phyloP scores from a whole-genome alignment of 2,113 vertebrate genomes.

The Dasyprocta punctata region DNA sequence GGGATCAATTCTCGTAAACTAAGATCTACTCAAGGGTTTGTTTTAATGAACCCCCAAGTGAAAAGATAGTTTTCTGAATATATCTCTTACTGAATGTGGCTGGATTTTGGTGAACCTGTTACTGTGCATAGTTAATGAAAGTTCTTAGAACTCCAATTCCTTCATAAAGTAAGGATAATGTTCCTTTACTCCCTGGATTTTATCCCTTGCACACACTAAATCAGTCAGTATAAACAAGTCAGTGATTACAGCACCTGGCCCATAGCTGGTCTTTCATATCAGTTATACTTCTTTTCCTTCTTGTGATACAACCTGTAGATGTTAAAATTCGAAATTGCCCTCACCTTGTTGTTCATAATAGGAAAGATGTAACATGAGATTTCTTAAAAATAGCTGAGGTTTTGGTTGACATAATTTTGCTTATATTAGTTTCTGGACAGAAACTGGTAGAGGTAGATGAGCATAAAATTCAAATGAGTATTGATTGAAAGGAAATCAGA shows the following conservation, averaged over 20 bases:
- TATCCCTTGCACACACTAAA: not conserved
- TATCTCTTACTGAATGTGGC: not conserved
- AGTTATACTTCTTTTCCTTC: not conserved
- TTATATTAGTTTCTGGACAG: not conserved
- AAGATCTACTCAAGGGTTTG: not conserved
- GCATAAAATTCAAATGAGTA: not conserved
- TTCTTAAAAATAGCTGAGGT: slow-evolving; percentile 16
- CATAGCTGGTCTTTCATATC: not conserved
- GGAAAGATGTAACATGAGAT: not conserved
- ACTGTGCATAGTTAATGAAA: not conserved
- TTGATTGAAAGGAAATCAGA: not conserved
- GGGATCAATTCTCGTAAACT: slow-evolving; percentile 20
- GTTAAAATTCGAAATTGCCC: not conserved
- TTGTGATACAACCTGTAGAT: not conserved
- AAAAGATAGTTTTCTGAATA: not conserved
- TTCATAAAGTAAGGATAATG: not conserved
- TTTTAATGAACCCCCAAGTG: not conserved
- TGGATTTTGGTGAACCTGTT: not conserved
- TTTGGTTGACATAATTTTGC: not conserved
- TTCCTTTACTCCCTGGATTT: not conserved
- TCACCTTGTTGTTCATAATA: not conserved
- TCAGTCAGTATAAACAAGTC: not conserved
- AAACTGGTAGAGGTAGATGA: not conserved
- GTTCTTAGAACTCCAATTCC: not conserved
- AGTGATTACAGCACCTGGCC: not conserved